Conservation (phyloP, 2,113 vertebrate genomes). For the Engraulis encrasicolus region DNA sequence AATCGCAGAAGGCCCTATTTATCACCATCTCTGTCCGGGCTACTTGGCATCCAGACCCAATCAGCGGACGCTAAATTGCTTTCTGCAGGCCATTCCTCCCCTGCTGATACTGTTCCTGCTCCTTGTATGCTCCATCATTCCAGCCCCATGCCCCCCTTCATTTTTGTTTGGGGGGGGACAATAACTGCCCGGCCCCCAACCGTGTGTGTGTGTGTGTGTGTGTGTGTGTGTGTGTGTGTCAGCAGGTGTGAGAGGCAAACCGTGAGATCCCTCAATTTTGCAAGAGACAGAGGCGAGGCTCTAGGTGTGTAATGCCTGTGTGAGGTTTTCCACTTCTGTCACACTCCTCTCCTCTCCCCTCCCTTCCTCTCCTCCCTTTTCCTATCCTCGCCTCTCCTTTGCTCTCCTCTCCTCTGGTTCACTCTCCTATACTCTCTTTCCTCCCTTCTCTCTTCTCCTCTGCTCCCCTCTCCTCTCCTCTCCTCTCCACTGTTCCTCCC, state of each 20-base stretch:
- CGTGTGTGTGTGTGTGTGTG: too few relatives aligned
- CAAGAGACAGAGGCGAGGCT: not conserved
- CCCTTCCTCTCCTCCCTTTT: too few relatives aligned
- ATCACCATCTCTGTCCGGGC: slow-evolving; percentile 32
- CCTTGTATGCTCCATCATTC: not conserved
- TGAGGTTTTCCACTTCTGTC: slow-evolving; percentile 6
- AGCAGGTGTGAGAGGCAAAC: not conserved
- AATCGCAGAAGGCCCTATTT: slow-evolving; percentile 41
- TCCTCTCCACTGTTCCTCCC: too few relatives aligned
- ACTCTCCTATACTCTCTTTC: too few relatives aligned
- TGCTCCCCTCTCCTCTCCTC: too few relatives aligned
- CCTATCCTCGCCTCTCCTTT: too few relatives aligned
- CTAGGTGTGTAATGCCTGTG: not conserved
- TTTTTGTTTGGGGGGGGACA: slow-evolving; percentile 15
- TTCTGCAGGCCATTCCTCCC: slow-evolving; percentile 37
- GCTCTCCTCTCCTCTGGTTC: too few relatives aligned
- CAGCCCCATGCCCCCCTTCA: not conserved
- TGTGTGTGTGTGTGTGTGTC: not conserved
- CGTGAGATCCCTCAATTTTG: not conserved
- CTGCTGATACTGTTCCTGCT: slow-evolving; percentile 28
- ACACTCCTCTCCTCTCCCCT: not conserved
- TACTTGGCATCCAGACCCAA: slow-evolving; percentile 39
- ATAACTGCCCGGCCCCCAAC: not conserved
- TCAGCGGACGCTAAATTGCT: slow-evolving; percentile 47
- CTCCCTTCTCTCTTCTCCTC: too few relatives aligned